These are phyloP conservation scores for Nothura maculosa DNA, from an alignment of 2,797 vertebrate genomes.

Conservation along the genomic window DNA sequence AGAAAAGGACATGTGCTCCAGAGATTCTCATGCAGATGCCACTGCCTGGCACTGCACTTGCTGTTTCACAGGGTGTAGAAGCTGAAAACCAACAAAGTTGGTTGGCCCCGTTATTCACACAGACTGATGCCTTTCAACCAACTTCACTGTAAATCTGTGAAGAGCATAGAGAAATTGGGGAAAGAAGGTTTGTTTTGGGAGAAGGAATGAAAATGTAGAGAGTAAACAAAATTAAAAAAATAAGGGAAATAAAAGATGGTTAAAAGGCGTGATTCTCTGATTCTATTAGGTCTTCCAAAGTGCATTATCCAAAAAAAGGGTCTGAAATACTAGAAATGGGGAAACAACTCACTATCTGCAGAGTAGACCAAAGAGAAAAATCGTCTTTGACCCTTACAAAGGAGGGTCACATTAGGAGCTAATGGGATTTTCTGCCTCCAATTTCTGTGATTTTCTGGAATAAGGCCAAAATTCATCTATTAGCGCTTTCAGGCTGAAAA, in stretches of 20 bases:
- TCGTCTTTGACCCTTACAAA: background rate
- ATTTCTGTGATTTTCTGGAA: conserved; percentile 11
- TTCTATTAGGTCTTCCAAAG: background rate
- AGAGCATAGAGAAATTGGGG: background rate
- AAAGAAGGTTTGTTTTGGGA: background rate
- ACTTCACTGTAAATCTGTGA: background rate
- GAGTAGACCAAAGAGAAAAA: background rate
- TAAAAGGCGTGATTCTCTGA: background rate
- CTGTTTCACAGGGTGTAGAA: background rate
- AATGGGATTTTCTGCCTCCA: conserved; percentile 29
- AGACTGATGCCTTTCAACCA: background rate
- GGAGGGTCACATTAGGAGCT: background rate
- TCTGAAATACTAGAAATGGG: background rate
- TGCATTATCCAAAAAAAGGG: background rate
- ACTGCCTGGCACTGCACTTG: background rate
- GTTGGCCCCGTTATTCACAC: background rate
- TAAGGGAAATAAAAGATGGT: background rate
- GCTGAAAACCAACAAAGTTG: background rate
- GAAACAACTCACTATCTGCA: background rate
- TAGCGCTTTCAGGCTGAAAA: conserved; percentile 65
- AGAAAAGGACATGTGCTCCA: background rate
- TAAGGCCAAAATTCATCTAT: conserved; percentile 52
- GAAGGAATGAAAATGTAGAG: background rate
- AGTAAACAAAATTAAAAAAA: background rate
- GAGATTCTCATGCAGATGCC: conserved; percentile 18